Conservation (phyloP, 2,888 invertebrate species). For the Tetranychus piercei region DNA sequence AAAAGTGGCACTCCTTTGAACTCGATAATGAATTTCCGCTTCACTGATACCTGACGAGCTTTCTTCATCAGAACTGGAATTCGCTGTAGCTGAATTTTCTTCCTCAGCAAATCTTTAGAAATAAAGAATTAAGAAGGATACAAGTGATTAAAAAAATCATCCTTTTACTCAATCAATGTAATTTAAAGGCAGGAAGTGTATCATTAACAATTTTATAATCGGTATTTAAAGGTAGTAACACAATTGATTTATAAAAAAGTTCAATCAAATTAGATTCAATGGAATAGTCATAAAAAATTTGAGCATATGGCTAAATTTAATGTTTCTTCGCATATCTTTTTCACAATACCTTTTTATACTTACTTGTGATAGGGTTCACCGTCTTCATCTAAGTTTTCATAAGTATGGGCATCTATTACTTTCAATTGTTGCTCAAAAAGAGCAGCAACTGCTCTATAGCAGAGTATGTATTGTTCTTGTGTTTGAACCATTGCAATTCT, state of each 20-base stretch:
- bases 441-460: slow-evolving; percentile 39
- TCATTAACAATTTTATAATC: no score
- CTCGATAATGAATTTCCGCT: neutral
- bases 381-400: slow-evolving; percentile 37
- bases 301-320: no score
- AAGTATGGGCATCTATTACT: slow-evolving; percentile 39
- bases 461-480: slow-evolving; percentile 40
- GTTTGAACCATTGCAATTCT: slow-evolving; percentile 40
- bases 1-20: slow-evolving; percentile 7
- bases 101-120: neutral
- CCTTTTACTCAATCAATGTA: neutral
- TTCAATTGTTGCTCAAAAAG: slow-evolving; percentile 39
- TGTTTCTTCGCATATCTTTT: neutral
- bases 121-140: neutral
- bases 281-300: no score
- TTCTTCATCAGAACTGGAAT: slow-evolving; percentile 6
- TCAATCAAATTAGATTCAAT: no score
- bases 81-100: neutral
- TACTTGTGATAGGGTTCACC: slow-evolving; percentile 22
- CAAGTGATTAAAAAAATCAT: slow-evolving; percentile 1
- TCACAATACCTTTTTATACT: neutral
- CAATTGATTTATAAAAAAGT: no score
- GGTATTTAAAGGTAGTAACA: no score
- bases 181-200: no score
- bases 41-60: neutral